phyloP scores from a whole-genome alignment of 2,888 invertebrate species.

The Oxyscelio sp. region DNA sequence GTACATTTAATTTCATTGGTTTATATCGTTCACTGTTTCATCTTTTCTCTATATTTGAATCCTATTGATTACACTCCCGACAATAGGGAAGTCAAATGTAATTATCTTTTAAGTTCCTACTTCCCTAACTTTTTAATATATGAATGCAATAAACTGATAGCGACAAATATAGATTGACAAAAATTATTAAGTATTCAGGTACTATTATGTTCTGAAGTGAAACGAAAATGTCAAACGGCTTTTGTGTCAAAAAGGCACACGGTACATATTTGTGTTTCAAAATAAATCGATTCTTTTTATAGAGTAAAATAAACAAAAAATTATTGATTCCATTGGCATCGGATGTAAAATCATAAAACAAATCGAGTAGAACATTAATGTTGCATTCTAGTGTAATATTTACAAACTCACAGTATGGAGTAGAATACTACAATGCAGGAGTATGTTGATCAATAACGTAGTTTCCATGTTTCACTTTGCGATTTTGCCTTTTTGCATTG shows the following conservation, averaged over 20 bases:
- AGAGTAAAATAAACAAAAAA: slow-evolving; percentile 11
- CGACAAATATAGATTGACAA: slow-evolving; percentile 10
- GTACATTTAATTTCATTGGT: no score
- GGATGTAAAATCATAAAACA: slow-evolving; percentile 34
- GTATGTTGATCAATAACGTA: slow-evolving; percentile 39
- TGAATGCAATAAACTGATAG: slow-evolving; percentile 1
- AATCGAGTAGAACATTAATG: slow-evolving; percentile 18
- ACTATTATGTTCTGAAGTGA: slow-evolving; percentile 32
- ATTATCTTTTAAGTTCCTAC: background rate
- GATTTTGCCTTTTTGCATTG: slow-evolving; percentile 84
- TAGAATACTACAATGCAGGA: slow-evolving; percentile 55
- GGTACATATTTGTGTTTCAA: slow-evolving; percentile 9
- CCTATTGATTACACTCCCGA: no score
- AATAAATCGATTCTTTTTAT: background rate
- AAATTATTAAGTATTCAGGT: slow-evolving; percentile 41
- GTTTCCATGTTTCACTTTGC: slow-evolving; percentile 86
- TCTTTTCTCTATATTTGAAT: no score
- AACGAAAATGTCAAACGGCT: slow-evolving; percentile 1
- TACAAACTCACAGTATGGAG: slow-evolving; percentile 44
- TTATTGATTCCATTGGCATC: background rate
- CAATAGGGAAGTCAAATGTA: slow-evolving; percentile 36
- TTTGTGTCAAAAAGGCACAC: slow-evolving; percentile 44
- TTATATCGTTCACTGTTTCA: no score
- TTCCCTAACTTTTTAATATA: background rate
- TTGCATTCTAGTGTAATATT: slow-evolving; percentile 35